Conservation (phyloP, 2,797 vertebrate genomes). For the Chiroxiphia lanceolata region DNA sequence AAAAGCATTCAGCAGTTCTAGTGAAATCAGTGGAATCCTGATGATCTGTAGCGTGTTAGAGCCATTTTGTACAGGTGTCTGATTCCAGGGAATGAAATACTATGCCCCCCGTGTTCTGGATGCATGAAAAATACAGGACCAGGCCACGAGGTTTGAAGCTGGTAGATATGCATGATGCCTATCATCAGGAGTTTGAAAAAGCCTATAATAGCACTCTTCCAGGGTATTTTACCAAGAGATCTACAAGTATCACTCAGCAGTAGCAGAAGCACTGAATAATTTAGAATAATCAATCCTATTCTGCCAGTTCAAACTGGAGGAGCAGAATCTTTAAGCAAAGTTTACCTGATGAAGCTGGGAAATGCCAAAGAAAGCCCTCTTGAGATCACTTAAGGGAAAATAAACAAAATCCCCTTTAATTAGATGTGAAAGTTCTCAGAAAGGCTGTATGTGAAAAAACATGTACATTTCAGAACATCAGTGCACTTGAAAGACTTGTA, state of each 20-base stretch:
- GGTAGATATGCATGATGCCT: not conserved
- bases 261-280: not conserved
- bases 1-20: not conserved
- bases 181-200: not conserved
- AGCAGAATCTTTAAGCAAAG: conserved; percentile 30
- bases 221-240: not conserved
- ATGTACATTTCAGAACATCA: not conserved
- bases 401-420: conserved; percentile 2
- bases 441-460: not conserved
- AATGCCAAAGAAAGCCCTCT: not conserved
- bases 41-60: not conserved
- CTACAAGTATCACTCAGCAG: not conserved
- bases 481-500: not conserved
- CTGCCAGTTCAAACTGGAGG: not conserved
- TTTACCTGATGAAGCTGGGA: not conserved
- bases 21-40: not conserved
- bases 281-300: not conserved
- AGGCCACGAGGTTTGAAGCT: not conserved
- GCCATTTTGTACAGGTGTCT: not conserved
- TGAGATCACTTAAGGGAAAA: not conserved
- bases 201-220: not conserved
- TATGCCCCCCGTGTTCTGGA: not conserved
- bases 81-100: not conserved
- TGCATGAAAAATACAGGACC: not conserved
- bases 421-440: not conserved